A percentile compares a stretch with the other conserved stretches of the same genome.
Conservation (phyloP, 2,797 vertebrate genomes). For the Brachymystax lenok region DNA sequence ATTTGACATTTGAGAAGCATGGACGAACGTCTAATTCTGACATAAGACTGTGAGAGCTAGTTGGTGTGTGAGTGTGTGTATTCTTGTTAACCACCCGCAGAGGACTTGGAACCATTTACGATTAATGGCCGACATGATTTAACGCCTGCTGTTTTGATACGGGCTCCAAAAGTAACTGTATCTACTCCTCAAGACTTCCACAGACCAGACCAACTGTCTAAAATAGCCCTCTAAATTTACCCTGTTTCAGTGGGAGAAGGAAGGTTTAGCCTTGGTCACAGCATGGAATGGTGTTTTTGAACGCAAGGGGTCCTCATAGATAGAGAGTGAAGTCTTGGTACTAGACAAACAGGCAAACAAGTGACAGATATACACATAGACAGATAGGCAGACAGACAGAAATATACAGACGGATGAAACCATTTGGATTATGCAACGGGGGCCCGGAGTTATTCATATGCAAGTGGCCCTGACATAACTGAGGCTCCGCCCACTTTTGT, state of each 20-base stretch:
- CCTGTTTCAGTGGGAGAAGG: not conserved
- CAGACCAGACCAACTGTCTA: not conserved
- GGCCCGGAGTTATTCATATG: not conserved
- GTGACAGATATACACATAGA: not conserved
- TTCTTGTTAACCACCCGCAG: conserved; percentile 44
- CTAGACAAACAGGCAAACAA: not conserved
- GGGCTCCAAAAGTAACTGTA: conserved; percentile 72
- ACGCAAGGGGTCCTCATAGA: not conserved
- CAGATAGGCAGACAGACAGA: not conserved
- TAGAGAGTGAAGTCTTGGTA: not conserved
- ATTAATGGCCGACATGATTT: conserved; percentile 66
- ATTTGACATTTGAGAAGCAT: too few relatives aligned
- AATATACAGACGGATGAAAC: not conserved
- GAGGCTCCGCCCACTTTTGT: not conserved
- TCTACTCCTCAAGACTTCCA: not conserved
- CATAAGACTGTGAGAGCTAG: too few relatives aligned
- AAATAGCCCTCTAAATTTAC: not conserved
- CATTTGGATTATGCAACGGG: not conserved
- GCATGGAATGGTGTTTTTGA: not conserved
- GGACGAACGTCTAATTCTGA: too few relatives aligned
- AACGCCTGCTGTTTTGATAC: conserved; percentile 65
- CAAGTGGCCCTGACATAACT: not conserved
- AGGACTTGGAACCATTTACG: conserved; percentile 38
- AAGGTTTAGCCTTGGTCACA: not conserved
- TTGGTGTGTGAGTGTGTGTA: not conserved